phyloP scores from a whole-genome alignment of 2,113 vertebrate species.

The Plectropomus leopardus region DNA sequence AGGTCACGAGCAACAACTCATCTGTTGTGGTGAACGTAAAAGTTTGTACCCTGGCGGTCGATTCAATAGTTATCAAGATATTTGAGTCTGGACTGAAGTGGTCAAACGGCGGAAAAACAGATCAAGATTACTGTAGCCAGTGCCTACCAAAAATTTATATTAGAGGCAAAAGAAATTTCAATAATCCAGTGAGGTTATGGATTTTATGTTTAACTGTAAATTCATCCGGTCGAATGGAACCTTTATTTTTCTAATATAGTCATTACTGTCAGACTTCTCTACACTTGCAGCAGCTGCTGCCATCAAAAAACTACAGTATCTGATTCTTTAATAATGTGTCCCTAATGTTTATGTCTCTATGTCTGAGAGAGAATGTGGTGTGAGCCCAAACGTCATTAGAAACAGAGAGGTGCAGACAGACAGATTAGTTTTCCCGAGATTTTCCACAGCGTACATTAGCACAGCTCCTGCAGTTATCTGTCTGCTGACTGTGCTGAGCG shows the following conservation, averaged over 20 bases:
- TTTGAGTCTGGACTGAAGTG: not conserved
- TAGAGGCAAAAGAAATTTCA: not conserved
- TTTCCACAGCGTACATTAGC: conserved; percentile 22
- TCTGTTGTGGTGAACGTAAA: not conserved
- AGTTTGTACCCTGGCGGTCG: not conserved
- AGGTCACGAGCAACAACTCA: not conserved
- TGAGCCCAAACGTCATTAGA: conserved; percentile 26
- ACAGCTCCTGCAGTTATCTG: conserved; percentile 36
- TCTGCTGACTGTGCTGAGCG: conserved; percentile 50
- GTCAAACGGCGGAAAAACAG: no score
- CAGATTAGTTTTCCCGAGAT: conserved; percentile 27
- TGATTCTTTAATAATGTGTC: conserved; percentile 40
- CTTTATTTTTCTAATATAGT: not conserved
- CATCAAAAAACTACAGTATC: conserved; percentile 12
- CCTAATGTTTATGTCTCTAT: conserved; percentile 33
- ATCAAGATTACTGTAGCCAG: not conserved
- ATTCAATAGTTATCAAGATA: not conserved
- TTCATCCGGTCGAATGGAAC: not conserved
- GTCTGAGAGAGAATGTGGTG: conserved; percentile 41
- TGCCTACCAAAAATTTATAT: not conserved
- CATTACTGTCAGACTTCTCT: not conserved
- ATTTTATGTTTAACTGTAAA: not conserved
- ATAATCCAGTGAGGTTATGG: not conserved
- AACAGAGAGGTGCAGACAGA: conserved; percentile 48
- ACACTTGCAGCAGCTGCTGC: not conserved